A percentile compares a stretch with the other conserved stretches of the same genome.
These are phyloP conservation scores for Muschampia plurimacula DNA, from an alignment of 2,888 invertebrate genomes.

Conservation along the genomic window DNA sequence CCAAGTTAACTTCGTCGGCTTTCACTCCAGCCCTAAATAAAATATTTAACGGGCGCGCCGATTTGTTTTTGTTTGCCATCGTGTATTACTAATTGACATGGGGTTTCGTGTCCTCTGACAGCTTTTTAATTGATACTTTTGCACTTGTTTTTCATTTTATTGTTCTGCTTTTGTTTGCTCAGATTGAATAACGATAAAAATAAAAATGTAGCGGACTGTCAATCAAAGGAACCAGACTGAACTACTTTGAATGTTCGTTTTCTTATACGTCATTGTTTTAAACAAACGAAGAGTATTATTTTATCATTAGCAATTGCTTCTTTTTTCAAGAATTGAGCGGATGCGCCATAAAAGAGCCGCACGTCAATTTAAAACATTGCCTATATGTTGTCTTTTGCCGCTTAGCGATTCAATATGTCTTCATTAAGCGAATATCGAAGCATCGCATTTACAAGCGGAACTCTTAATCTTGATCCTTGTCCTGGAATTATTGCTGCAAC, in stretches of 20 bases:
- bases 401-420: constrained; percentile 85
- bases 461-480: constrained; percentile 79
- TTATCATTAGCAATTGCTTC: constrained; percentile 39
- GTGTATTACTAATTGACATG: constrained; percentile 76
- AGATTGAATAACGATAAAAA: constrained; percentile 7
- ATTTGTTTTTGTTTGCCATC: constrained; percentile 67
- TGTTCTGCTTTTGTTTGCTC: constrained; percentile 5
- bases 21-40: constrained; percentile 67
- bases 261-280: constrained; percentile 24
- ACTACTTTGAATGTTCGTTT: constrained; percentile 21
- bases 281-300: constrained; percentile 36
- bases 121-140: constrained; percentile 61
- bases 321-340: constrained; percentile 39
- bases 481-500: constrained; percentile 68
- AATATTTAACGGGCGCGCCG: constrained; percentile 69
- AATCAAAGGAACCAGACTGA: constrained; percentile 3
- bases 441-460: constrained; percentile 77
- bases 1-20: constrained; percentile 77
- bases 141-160: constrained; percentile 26
- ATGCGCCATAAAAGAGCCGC: constrained; percentile 66
- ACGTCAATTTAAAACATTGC: constrained; percentile 81
- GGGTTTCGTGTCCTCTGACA: constrained; percentile 63
- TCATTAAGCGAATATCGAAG: constrained; percentile 83
- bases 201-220: constrained; percentile 12
- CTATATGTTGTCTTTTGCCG: constrained; percentile 78